phyloP scores from a whole-genome alignment of 2,113 vertebrate genomes.

The Gambusia affinis region DNA sequence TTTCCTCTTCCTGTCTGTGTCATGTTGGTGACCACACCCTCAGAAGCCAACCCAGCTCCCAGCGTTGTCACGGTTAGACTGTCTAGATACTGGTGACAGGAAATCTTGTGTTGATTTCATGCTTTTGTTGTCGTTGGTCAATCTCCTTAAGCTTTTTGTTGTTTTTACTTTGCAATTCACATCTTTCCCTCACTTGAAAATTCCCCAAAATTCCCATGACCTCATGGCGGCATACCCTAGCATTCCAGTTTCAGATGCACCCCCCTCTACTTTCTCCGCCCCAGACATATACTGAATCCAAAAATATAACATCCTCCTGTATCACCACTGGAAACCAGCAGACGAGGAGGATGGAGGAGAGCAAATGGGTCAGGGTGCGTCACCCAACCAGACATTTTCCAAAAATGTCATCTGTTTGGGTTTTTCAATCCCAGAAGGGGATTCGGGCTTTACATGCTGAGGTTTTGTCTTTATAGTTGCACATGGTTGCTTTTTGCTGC shows the following conservation, averaged over 20 bases:
- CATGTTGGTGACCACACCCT: conserved; percentile 61
- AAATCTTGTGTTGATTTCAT: not conserved
- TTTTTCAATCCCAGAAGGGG: not conserved
- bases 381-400: not conserved
- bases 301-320: conserved; percentile 42
- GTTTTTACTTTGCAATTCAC: conserved; percentile 27
- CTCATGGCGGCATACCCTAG: conserved; percentile 63
- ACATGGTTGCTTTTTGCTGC: not conserved
- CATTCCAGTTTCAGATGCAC: conserved; percentile 51
- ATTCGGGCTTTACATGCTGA: conserved; percentile 8
- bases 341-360: conserved; percentile 7
- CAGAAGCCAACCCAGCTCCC: conserved; percentile 15
- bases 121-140: conserved; percentile 5
- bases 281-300: conserved; percentile 11
- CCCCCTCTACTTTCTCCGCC: conserved; percentile 16
- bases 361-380: conserved; percentile 32
- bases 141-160: not conserved
- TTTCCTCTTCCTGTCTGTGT: conserved; percentile 64
- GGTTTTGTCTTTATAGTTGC: conserved; percentile 3
- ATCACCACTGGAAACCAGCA: conserved; percentile 14
- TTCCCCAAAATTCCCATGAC: conserved; percentile 73
- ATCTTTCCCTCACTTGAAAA: conserved; percentile 57
- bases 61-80: not conserved
- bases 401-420: conserved; percentile 5
- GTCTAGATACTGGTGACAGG: not conserved